Evolutionary conservation across 2,113 vertebrate genomes (phyloP), one percentile per base, ranked within the genome.

Genomic region (Rhabdomys dilectus): DNA sequence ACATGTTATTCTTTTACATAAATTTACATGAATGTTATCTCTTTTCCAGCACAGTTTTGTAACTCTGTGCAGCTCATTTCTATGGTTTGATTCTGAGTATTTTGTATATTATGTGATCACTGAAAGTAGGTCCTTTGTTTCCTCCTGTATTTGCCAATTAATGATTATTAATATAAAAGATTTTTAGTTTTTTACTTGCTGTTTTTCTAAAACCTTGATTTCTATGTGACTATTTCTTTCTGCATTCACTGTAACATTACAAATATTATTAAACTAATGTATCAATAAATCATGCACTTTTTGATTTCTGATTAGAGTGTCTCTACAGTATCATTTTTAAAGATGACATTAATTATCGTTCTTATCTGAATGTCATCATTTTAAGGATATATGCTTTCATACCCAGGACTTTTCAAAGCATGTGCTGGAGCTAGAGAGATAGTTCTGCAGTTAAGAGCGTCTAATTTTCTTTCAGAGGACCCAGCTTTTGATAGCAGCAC

Each of bases 1-100:
- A 95, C 87, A 95, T 95, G 88, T 75, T 96, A 94, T 97, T 97
- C 64, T 96, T 96, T 80, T 85, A 86, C 12, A 68, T 58, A 80
- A 88, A 89, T 95, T 97, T 86, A 94, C 0, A 0, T 96, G 86
- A 95, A 97, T 91, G 77, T 91, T 96, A 53, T 88, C 31, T 95
- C 91, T 92, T 34, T 96, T 31, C 70, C 72, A 90, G 36, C 29
- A 84, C 89, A 73, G 73, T 93, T 97, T 89, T 88, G 56, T 72
- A 91, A 92, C 81, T 86, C 88, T 86, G 58, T 85, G 68, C 48
- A 90, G n/a, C 19, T 45, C 62, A 13, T 73, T 93, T 96, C 77
- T 89, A 31, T 94, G 89, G 16, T 48, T 92, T 95, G 21, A 85
- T 95, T 96, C 77, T 89, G 53, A 31, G 21, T 91, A 92, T 80